Base-by-base conservation (phyloP, 2,113 vertebrate genomes). In the Ammospiza nelsoni region DNA sequence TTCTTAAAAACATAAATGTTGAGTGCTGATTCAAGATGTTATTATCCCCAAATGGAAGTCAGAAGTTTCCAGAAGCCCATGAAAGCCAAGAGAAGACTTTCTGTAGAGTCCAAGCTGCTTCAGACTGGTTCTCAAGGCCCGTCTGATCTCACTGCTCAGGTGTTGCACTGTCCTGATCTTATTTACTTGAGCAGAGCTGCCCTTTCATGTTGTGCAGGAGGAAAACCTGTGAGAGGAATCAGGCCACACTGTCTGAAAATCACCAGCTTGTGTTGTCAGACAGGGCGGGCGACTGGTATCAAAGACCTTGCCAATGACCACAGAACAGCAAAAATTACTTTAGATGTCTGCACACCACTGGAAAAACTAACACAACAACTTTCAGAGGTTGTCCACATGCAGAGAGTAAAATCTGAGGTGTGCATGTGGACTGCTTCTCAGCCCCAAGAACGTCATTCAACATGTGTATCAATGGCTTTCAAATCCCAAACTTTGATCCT, bases 261-360 rank as follows among this genome's bases (percentile, higher is more conserved):
- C 41, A 75, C 9, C 25, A 62, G 13, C 37, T n/a, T 73, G 43
- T 23, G 43, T 71, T 87, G 72, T 72, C 78, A 85, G 71, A 58
- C 81, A 63, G 44, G 55, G 62, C 0, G 11, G 72, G 35, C 65
- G 27, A 17, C 35, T 87, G 41, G 41, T 48, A 49, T 94, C 63
- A 94, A 95, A 94, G 81, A 49, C 67, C 41, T 78, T 92, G 65
- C 29, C 18, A 77, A 12, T 49, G 63, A 89, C 91, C 84, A 91
- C 43, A 82, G 73, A 67, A 48, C 29, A 79, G 62, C 61, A 84
- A 93, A 94, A 94, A 62, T 35, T 3, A 11, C 62, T 96, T 92
- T 55, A 90, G 46, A 67, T 86, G 89, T 67, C 86, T 87, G 86
- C n/a, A 83, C 76, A 68, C 29, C 37, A 31, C 74, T 87, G 91